Evolutionary conservation across 2,113 vertebrate genomes (phyloP), one percentile per base, ranked within the genome.

Genomic region (Hydrolagus affinis): DNA sequence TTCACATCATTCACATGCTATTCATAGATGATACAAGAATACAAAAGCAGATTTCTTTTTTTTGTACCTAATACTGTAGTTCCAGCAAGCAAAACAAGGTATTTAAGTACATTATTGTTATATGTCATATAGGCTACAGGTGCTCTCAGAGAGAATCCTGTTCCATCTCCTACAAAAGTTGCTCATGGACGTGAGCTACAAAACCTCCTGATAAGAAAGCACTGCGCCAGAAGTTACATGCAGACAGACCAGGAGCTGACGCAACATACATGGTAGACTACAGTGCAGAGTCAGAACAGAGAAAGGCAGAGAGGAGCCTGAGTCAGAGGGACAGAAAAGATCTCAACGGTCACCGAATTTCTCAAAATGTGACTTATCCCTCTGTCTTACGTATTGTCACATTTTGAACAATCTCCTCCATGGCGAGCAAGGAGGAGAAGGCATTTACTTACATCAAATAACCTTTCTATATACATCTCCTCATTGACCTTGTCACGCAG

Each of bases 371-470:
- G 95, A 98, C 97, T 98, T 97, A 98, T 98, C 97, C 95, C 96
- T 95, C 95, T 97, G 96, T 96, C 95, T 89, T 92, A 95, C 95
- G 96, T 98, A 98, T 97, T 97, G 96, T 95, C 97, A 98, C 97
- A 98, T 99, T 99, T 95, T 96, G 93, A 93, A 93, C 92, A 92
- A 92, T 94, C 96, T 95, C 96, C 96, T 96, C 95, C 96, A 94
- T 95, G 93, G 89, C 89, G 74, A 91, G 88, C 93, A 95, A 94
- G 91, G 94, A 96, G 96, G 96, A 95, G 95, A 94, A 94, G 96
- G 97, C 96, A 98, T 98, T 95, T 99, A 99, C 98, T 98, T 95
- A 99, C 98, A 92, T 99, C 96, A 96, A 99, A 99, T 94, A 99
- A 96, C 94, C 97, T 97, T 96, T 99, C 98, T 92, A 96, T 93